These are phyloP conservation scores for Entomobrya multifasciata DNA, from an alignment of 2,888 invertebrate genomes.

Conservation along the genomic window DNA sequence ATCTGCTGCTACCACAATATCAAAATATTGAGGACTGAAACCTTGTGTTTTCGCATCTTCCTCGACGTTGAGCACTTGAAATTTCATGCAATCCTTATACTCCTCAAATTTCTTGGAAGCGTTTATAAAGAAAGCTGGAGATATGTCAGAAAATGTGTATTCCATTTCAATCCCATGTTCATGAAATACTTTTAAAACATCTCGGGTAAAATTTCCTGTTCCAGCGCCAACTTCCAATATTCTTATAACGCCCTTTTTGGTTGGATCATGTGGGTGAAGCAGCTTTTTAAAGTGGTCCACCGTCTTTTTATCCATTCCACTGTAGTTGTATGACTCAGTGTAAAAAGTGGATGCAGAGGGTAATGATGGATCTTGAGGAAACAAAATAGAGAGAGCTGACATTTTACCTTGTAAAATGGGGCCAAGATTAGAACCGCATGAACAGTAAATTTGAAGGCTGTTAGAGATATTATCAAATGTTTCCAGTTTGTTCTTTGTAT, in stretches of 20 bases:
- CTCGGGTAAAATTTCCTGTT: conserved; percentile 38
- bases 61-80: conserved; percentile 58
- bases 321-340: conserved; percentile 11
- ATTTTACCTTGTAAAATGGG: conserved; percentile 48
- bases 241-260: conserved; percentile 40
- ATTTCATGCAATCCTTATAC: conserved; percentile 39
- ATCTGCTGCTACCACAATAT: conserved; percentile 58
- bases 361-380: conserved; percentile 54
- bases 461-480: conserved; percentile 1
- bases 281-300: conserved; percentile 17
- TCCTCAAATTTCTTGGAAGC: conserved; percentile 64
- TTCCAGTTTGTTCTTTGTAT: conserved; percentile 8
- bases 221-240: conserved; percentile 58
- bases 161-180: conserved; percentile 28
- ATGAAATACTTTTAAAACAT: conserved; percentile 24
- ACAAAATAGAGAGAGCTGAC: conserved; percentile 56
- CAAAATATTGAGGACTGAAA: conserved; percentile 58
- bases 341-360: conserved; percentile 47
- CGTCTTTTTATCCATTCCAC: neutral
- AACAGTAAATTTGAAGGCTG: conserved; percentile 25
- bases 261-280: conserved; percentile 10
- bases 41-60: conserved; percentile 63
- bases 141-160: conserved; percentile 69
- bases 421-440: conserved; percentile 34
- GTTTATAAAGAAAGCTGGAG: conserved; percentile 41